Evolutionary conservation across 2,113 vertebrate genomes (phyloP), one percentile per base, ranked within the genome.

Genomic region (Pterophyllum scalare): DNA sequence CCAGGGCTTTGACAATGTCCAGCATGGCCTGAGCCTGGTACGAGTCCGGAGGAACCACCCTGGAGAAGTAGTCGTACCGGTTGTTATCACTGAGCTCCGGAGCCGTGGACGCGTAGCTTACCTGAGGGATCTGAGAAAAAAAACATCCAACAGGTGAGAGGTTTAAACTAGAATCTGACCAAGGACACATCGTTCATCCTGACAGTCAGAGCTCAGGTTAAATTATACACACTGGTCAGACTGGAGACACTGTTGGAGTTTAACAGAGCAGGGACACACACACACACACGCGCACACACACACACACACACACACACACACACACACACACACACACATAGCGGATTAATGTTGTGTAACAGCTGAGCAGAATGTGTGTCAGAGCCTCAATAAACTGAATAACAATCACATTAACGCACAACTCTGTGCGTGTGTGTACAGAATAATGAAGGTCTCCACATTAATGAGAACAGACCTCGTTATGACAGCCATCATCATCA

Each of bases 11-110:
- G 46, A 98, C 97, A 2, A 98, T 97, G 90, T 98, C 97, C 94
- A 98, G 93, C 97, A 98, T 98, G 75, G 97, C 95, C 94, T 98
- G 97, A 17, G 97, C 97, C 94, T 98, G 97, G 93, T 98, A 97
- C 1, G 97, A 98, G 90, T 98, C 97, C 0, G 97, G 97, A 1
- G 97, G 97, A 20, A 98, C 97, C 79, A 98, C 97, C 0, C 97
- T 94, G 0, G 97, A 98, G 95, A 98, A 98, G 94, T 96, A 98
- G 92, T 98, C 97, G 0, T 97, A 98, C 11, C 97, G 96, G 8
- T 96, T 97, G 81, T 97, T 96, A 90, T 98, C 97, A 0, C 97
- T 98, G 87, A 98, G 96, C 88, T 98, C 97, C 0, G 97, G 97
- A 3, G 97, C 97, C 0, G 97, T 98, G 38, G 97, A 98, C 0